These are phyloP conservation scores for Pantelozetes paolii DNA, from an alignment of 2,888 invertebrate species.

Conservation along the genomic window DNA sequence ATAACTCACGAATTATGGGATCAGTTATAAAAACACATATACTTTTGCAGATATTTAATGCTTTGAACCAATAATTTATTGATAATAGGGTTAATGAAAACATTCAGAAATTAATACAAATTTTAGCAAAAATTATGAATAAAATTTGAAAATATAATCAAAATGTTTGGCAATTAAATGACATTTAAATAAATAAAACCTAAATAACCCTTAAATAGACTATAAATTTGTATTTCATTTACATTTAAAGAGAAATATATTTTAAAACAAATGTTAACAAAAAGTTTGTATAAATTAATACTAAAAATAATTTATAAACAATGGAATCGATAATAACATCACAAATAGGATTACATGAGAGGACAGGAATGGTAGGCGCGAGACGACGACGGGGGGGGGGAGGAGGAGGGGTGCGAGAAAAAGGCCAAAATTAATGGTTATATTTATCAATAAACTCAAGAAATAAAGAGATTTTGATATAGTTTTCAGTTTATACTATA, in stretches of 20 bases:
- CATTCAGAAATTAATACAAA: conserved; percentile 5
- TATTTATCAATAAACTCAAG: too few species aligned
- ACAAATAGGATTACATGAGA: neutral
- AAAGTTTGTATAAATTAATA: conserved; percentile 3
- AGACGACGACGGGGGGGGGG: neutral
- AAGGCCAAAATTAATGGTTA: neutral
- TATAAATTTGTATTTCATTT: neutral
- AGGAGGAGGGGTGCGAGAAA: neutral
- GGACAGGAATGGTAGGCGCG: neutral
- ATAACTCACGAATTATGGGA: neutral
- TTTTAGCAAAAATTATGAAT: conserved; percentile 17
- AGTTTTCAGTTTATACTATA: conserved; percentile 2
- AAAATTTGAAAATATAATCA: conserved; percentile 25
- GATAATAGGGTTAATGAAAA: conserved; percentile 26
- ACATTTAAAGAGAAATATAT: neutral
- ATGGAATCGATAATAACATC: conserved; percentile 11
- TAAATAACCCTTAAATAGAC: too few species aligned
- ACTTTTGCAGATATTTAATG: neutral
- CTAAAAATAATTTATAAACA: conserved; percentile 8
- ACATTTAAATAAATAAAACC: conserved; percentile 22
- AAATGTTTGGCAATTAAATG: conserved; percentile 16
- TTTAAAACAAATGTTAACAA: neutral
- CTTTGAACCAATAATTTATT: conserved; percentile 32
- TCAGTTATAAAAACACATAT: neutral
- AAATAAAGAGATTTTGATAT: neutral